A percentile compares a stretch with the other conserved stretches of the same genome.
phyloP scores from a whole-genome alignment of 2,888 invertebrate genomes.

The Polydrusus tereticollis region DNA sequence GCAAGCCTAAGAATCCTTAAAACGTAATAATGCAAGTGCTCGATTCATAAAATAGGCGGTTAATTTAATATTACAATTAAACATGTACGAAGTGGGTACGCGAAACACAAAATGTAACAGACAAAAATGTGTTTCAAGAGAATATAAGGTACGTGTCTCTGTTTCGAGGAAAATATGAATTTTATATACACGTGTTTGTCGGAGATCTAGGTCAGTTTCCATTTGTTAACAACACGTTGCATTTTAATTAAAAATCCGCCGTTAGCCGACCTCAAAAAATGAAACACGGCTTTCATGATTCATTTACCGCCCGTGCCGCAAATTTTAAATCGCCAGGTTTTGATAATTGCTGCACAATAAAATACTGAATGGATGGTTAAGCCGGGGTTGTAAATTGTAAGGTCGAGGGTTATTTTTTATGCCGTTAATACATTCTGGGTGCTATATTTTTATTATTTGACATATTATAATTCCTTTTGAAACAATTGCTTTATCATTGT shows the following conservation, averaged over 20 bases:
- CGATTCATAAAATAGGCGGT: too few relatives aligned
- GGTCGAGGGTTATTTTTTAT: neutral
- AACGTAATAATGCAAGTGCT: too few relatives aligned
- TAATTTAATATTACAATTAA: too few relatives aligned
- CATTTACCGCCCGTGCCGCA: constrained; percentile 29
- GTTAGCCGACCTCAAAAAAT: constrained; percentile 24
- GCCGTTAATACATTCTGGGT: neutral
- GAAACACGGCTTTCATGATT: constrained; percentile 36
- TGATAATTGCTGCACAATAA: constrained; percentile 13
- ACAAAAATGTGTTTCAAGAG: neutral
- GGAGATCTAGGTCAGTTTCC: constrained; percentile 11
- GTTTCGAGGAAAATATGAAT: constrained; percentile 8
- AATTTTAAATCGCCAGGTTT: constrained; percentile 31
- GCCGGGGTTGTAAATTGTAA: neutral
- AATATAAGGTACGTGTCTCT: neutral
- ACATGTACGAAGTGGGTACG: too few relatives aligned
- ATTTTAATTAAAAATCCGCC: constrained; percentile 30
- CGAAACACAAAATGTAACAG: neutral
- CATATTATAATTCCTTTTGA: neutral
- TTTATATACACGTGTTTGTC: constrained; percentile 14
- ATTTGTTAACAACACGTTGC: constrained; percentile 23
- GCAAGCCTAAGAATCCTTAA: too few relatives aligned
- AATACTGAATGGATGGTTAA: neutral
- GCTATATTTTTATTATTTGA: neutral
- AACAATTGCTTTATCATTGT: too few relatives aligned